Percentiles rank a stretch among this genome's conserved stretches.
Conservation (phyloP, 1,140 invertebrate species). For the Heliconius hewitsoni region DNA sequence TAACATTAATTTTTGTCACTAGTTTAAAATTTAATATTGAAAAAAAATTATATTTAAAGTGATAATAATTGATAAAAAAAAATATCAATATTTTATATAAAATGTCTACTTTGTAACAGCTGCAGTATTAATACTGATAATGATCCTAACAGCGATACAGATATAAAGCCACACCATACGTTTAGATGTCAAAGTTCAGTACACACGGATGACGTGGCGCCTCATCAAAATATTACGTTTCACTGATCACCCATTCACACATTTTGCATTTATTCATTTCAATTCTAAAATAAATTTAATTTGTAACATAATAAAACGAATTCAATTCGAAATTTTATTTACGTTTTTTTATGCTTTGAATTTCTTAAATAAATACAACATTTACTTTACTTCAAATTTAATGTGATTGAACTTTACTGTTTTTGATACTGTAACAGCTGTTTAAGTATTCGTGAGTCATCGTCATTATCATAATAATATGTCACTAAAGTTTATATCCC, state of each 20-base stretch:
- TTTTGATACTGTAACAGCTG: not conserved
- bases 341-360: too few species aligned
- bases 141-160: not conserved
- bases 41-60: too few species aligned
- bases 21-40: too few species aligned
- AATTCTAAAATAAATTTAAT: not conserved
- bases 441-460: not conserved
- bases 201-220: not conserved
- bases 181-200: not conserved
- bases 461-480: constrained; percentile 1
- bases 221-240: constrained; percentile 8
- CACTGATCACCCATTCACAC: not conserved
- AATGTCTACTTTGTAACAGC: not conserved
- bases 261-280: not conserved
- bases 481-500: not conserved
- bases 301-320: not conserved
- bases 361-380: too few species aligned
- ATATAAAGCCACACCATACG: not conserved
- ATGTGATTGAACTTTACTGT: too few species aligned
- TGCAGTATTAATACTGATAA: not conserved
- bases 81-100: not conserved
- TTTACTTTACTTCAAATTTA: too few species aligned
- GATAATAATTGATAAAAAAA: too few species aligned
- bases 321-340: too few species aligned
- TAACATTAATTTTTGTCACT: not conserved